Evolutionary conservation across 2,113 vertebrate genomes (phyloP).

Genomic region (Mustela lutreola): DNA sequence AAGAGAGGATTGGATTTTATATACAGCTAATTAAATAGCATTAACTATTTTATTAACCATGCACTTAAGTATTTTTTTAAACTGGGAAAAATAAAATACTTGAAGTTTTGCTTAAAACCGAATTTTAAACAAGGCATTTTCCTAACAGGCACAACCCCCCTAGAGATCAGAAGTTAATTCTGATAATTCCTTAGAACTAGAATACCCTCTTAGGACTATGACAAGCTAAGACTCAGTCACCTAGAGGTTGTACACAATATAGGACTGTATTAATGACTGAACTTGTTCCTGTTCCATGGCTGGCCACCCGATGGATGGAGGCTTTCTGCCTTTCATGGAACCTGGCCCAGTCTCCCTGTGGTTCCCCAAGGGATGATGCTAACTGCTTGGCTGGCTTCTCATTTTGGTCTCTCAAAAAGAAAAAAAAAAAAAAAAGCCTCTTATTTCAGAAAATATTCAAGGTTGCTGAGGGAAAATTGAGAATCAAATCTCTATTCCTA

Average conservation of each 20-base stretch:
- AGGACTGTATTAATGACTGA: too few relatives aligned
- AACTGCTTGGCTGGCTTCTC: neutral
- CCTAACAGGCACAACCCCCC: neutral
- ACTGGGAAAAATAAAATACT: slow-evolving; percentile 49
- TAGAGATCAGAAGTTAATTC: neutral
- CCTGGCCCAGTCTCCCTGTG: too few relatives aligned
- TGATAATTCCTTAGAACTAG: neutral
- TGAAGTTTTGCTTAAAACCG: neutral
- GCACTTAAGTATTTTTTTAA: slow-evolving; percentile 2
- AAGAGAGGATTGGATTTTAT: neutral
- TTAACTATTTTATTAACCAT: neutral
- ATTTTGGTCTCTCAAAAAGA: neutral
- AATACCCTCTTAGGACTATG: neutral
- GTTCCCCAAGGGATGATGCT: neutral
- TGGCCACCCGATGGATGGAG: neutral
- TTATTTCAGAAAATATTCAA: neutral
- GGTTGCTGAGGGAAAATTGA: neutral
- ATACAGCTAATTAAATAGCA: neutral
- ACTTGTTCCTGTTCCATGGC: neutral
- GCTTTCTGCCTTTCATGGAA: neutral
- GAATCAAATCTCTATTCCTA: neutral
- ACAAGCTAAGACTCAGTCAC: neutral
- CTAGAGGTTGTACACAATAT: neutral
- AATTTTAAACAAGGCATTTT: neutral
- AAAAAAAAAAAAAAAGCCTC: neutral